Evolutionary conservation across 1,140 invertebrate genomes (phyloP).

Genomic region (Drosophila serrata): DNA sequence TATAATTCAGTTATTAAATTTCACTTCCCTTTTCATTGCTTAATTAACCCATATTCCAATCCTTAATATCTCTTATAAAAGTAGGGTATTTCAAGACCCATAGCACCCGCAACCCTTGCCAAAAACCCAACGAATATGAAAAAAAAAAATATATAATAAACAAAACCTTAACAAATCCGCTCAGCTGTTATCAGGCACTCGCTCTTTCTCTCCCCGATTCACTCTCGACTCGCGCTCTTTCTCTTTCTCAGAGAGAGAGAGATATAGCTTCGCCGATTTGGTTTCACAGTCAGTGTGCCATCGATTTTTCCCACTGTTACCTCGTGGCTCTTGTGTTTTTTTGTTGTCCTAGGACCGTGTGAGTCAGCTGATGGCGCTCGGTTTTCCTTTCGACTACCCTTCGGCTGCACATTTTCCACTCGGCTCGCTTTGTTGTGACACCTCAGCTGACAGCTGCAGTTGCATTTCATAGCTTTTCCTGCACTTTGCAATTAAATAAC

Average conservation of each 20-base stretch:
- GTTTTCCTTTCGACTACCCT: slow-evolving; percentile 6
- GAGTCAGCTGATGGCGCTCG: slow-evolving; percentile 46
- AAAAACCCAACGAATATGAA: slow-evolving; percentile 5
- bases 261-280: slow-evolving; percentile 16
- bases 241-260: slow-evolving; percentile 14
- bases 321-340: slow-evolving; percentile 5
- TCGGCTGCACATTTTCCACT: slow-evolving; percentile 10
- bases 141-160: slow-evolving; percentile 19
- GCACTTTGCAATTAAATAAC: slow-evolving; percentile 54
- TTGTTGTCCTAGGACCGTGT: slow-evolving; percentile 48
- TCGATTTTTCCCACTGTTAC: slow-evolving; percentile 70
- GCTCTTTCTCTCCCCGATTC: slow-evolving; percentile 1
- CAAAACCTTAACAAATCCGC: slow-evolving; percentile 51
- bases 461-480: slow-evolving; percentile 44
- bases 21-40: too few relatives aligned
- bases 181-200: slow-evolving; percentile 68
- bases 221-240: too few relatives aligned
- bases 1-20: neutral
- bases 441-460: slow-evolving; percentile 68
- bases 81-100: slow-evolving; percentile 17
- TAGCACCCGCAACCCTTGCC: slow-evolving; percentile 2
- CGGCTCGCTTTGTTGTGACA: slow-evolving; percentile 63
- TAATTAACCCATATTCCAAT: neutral
- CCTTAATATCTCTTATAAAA: neutral
- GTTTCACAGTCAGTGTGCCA: slow-evolving; percentile 67